phyloP scores from a whole-genome alignment of 2,888 invertebrate genomes.

The Microctonus aethiopoides region DNA sequence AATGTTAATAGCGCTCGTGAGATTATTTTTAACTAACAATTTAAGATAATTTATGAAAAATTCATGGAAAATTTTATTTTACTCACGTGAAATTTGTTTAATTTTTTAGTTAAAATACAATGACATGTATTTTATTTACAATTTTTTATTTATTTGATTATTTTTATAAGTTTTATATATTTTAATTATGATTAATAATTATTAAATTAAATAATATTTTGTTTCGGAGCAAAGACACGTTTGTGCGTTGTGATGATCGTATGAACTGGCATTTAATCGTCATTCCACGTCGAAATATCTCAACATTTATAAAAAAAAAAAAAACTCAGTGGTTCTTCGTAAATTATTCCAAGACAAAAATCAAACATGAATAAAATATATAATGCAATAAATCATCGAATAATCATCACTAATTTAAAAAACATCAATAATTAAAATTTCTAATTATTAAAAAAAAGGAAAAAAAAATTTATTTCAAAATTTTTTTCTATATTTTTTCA shows the following conservation, averaged over 20 bases:
- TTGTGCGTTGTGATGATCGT: not conserved
- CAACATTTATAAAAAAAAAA: not conserved
- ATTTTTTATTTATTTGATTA: too few species aligned
- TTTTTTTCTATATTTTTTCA: too few species aligned
- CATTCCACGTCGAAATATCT: not conserved
- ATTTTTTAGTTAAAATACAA: too few species aligned
- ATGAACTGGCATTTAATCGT: too few species aligned
- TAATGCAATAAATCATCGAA: not conserved
- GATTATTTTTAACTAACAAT: not conserved
- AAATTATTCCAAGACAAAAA: not conserved
- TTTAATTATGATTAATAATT: not conserved
- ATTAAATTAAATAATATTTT: not conserved
- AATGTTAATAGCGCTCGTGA: not conserved
- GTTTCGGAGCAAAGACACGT: not conserved
- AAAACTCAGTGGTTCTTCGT: slow-evolving; percentile 1
- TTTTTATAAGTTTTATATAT: too few species aligned
- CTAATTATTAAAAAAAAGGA: too few species aligned
- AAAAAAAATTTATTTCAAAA: too few species aligned
- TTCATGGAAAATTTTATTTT: not conserved
- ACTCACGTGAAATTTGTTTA: not conserved
- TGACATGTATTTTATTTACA: too few species aligned
- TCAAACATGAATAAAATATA: not conserved
- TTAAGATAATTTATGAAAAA: not conserved
- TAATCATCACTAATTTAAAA: too few species aligned
- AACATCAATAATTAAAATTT: too few species aligned